Evolutionary conservation across 2,888 invertebrate species (phyloP).

Genomic region (Clivina fossor): DNA sequence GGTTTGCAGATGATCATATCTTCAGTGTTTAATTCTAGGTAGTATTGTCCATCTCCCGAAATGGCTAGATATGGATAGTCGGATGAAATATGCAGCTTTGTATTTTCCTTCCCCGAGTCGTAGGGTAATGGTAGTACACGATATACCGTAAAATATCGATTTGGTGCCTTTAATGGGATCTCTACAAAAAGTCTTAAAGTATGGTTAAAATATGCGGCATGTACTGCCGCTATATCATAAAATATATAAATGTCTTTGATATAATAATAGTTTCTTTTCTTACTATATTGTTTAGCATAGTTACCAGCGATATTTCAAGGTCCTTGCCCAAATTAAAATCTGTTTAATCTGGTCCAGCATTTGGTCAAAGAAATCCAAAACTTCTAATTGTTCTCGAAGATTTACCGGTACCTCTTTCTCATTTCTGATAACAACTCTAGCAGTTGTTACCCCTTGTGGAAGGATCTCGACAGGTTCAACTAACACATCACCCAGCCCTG

Average conservation of each 20-base stretch:
- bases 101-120: neutral
- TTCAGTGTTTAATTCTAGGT: constrained; percentile 3
- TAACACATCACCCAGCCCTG: too few species aligned
- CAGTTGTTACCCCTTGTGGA: too few species aligned
- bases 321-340: too few species aligned
- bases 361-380: too few species aligned
- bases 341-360: too few species aligned
- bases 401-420: too few species aligned
- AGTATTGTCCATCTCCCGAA: constrained; percentile 18
- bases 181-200: constrained; percentile 23
- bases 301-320: too few species aligned
- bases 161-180: constrained; percentile 15
- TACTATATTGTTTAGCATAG: too few species aligned
- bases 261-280: too few species aligned
- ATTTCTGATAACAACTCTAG: too few species aligned
- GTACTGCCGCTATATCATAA: constrained; percentile 5
- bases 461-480: too few species aligned
- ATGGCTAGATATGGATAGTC: constrained; percentile 8
- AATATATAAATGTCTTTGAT: constrained; percentile 3
- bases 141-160: constrained; percentile 19
- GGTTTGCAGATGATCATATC: constrained; percentile 6
- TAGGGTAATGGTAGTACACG: constrained; percentile 13
- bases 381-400: too few species aligned
- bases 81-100: constrained; percentile 7
- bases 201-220: constrained; percentile 7